Base-by-base conservation (phyloP, 2,888 invertebrate genomes). In the Abrostola triplasia region DNA sequence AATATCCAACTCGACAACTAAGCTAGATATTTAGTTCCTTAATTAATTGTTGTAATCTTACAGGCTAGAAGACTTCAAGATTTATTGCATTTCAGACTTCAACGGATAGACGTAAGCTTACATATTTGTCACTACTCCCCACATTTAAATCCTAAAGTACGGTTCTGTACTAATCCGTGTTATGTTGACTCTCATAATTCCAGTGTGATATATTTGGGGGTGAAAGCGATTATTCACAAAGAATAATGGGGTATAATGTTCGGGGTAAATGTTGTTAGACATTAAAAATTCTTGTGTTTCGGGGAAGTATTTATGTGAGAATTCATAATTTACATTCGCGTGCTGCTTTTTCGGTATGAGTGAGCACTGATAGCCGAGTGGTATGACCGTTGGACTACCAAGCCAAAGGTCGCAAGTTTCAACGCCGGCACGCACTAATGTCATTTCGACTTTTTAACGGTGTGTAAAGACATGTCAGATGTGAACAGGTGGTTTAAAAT, bases 151-250 rank as follows among this genome's bases (percentile, higher is more conserved):
- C 11, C 51, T 57, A 60, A 64, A 58, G 37, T 62, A 42, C 13
- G 41, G 37, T 35, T 8, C 56, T 56, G 41, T 56, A 6, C 65
- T 42, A 64, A 75, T 67, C 67, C 57, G 36, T 70, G 58, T 66
- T 60, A 13, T 60, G 79, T 78, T 62, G 54, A 75, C 65, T 76
- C 62, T 54, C 52, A 60, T 78, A 64, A 78, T 62, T 35, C 58
- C 59, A 6, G 36, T 9, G 61, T 64, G 79, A 76, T 62, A 66
- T 71, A 76, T 71, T n/a, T 49, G 35, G 59, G 64, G 64, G 51
- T 58, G 42, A 54, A 65, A 61, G 50, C 71, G 65, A 65, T 78
- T 66, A 71, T 75, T 76, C 71, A 67, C 47, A 36, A 67, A 67
- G 71, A 78, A 64, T 68, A 64, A 76, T 67, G 65, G 55, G 52